These are phyloP conservation scores for Acanthoscelides obtectus DNA, from an alignment of 2,888 invertebrate species.

Conservation along the genomic window DNA sequence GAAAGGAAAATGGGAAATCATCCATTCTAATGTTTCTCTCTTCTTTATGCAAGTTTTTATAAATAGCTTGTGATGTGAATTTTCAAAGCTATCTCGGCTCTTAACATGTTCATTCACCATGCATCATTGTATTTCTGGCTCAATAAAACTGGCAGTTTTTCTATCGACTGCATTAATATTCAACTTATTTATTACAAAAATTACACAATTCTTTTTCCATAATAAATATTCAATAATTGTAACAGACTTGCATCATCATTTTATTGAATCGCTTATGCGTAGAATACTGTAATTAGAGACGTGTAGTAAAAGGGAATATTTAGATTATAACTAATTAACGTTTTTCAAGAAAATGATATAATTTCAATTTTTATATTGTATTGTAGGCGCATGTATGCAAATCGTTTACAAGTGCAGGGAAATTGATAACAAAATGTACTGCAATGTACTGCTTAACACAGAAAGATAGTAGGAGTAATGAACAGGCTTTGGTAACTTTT, in stretches of 20 bases:
- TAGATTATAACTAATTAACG: not conserved
- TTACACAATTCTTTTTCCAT: not conserved
- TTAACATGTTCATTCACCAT: not conserved
- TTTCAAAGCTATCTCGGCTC: no score
- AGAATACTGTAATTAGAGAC: not conserved
- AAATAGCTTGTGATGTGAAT: no score
- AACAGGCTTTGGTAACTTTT: no score
- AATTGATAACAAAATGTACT: not conserved
- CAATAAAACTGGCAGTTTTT: not conserved
- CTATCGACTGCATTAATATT: not conserved
- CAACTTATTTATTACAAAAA: not conserved
- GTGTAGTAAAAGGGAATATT: not conserved
- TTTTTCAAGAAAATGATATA: not conserved
- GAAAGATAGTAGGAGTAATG: no score
- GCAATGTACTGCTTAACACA: not conserved
- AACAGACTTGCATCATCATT: not conserved
- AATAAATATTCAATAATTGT: not conserved
- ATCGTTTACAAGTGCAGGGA: not conserved
- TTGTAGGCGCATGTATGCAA: not conserved
- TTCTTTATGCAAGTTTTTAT: no score
- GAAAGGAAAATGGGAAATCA: no score
- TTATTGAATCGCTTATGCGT: not conserved
- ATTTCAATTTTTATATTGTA: not conserved
- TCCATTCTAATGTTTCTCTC: no score
- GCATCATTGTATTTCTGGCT: not conserved